These are phyloP conservation scores for Platysteira castanea DNA, from an alignment of 2,113 vertebrate species.

Conservation along the genomic window DNA sequence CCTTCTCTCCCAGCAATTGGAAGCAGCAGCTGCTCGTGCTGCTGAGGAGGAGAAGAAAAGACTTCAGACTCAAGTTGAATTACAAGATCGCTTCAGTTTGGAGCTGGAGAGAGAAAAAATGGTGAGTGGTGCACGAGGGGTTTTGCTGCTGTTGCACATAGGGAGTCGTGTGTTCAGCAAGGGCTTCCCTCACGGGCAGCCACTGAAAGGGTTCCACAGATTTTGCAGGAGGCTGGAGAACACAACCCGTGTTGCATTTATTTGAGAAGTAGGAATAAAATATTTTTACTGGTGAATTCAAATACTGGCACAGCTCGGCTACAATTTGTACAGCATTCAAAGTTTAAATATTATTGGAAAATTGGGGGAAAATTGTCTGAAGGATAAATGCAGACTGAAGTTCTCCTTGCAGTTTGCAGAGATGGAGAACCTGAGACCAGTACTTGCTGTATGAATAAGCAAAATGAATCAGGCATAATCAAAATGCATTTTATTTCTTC, in stretches of 20 bases:
- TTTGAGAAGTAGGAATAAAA: neutral
- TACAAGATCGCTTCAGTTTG: slow-evolving; percentile 87
- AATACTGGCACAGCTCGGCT: neutral
- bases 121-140: slow-evolving; percentile 45
- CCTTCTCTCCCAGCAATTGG: slow-evolving; percentile 81
- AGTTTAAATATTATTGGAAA: neutral
- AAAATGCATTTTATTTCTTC: neutral
- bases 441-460: neutral
- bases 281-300: neutral
- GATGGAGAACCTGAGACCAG: neutral
- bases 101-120: slow-evolving; percentile 93
- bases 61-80: slow-evolving; percentile 88
- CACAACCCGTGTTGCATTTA: fast-evolving
- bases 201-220: neutral
- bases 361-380: neutral
- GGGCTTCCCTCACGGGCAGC: neutral
- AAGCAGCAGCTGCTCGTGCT: slow-evolving; percentile 85
- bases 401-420: neutral
- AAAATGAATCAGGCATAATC: neutral
- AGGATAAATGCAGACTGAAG: neutral
- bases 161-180: neutral
- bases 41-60: slow-evolving; percentile 87
- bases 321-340: neutral
- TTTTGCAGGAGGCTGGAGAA: neutral
- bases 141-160: neutral